Evolutionary conservation across 2,888 invertebrate genomes (phyloP).

Genomic region (Peribatodes rhomboidaria): DNA sequence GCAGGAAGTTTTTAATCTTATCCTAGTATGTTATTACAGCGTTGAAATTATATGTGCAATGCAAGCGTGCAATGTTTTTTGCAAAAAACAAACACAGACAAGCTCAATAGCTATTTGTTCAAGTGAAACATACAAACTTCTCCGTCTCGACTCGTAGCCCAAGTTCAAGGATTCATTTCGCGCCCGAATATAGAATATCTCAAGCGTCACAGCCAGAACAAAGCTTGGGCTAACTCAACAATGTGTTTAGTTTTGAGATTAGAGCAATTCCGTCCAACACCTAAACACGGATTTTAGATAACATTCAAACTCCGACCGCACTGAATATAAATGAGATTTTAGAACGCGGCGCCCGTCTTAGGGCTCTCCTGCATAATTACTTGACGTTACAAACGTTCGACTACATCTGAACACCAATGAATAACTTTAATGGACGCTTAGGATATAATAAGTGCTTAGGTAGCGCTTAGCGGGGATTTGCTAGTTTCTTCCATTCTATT

Average conservation of each 20-base stretch:
- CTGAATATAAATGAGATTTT: slow-evolving; percentile 86
- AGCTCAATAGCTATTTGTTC: slow-evolving; percentile 51
- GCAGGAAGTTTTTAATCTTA: slow-evolving; percentile 60
- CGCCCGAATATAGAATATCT: slow-evolving; percentile 60
- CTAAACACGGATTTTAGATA: slow-evolving; percentile 87
- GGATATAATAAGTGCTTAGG: slow-evolving; percentile 52
- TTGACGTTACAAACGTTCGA: slow-evolving; percentile 71
- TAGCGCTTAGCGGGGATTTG: slow-evolving; percentile 45
- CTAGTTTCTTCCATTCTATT: slow-evolving; percentile 43
- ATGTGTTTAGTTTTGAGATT: slow-evolving; percentile 86
- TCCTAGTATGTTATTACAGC: slow-evolving; percentile 50
- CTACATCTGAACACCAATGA: slow-evolving; percentile 68
- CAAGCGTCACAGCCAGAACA: slow-evolving; percentile 69
- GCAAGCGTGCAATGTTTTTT: slow-evolving; percentile 43
- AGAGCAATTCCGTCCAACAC: slow-evolving; percentile 84
- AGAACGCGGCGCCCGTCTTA: slow-evolving; percentile 76
- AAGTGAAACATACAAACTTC: slow-evolving; percentile 53
- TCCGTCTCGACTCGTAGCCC: slow-evolving; percentile 42
- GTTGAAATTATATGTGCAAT: slow-evolving; percentile 43
- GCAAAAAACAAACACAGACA: slow-evolving; percentile 50
- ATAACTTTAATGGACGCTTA: slow-evolving; percentile 70
- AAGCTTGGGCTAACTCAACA: slow-evolving; percentile 80
- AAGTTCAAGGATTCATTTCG: slow-evolving; percentile 65
- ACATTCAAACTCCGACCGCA: slow-evolving; percentile 84
- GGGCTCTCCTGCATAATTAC: slow-evolving; percentile 81